Base-by-base conservation (phyloP, 1,140 invertebrate species). In the Chrysoperla carnea region DNA sequence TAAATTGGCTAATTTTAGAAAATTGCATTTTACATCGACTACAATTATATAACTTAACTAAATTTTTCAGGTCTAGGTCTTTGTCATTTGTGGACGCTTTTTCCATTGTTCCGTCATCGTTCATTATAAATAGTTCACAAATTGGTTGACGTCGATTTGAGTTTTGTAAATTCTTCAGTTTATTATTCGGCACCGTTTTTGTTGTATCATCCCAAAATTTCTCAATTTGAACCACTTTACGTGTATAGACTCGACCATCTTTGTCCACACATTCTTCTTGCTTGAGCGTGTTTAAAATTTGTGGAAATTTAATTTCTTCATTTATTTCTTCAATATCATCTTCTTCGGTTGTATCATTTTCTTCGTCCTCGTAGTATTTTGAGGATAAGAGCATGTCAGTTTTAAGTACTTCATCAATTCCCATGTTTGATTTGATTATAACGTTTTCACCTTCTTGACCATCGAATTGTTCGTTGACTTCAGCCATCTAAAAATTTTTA, bases 141-240 rank as follows among this genome's bases (percentile, higher is more conserved):
- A 48, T 37, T 6, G 48, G 42, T 6, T 39, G 45, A 8, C 31
- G 31, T 4, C 31, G 42, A 13, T 23, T 40, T 36, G 9, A 13
- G 6, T n/a, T 35, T 41, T 3, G 5, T 23, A 5, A 23, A 40
- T 36, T 48, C 35, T 36, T 52, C 40, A 23, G 2, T 23, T 23
- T 23, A 23, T 23, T 23, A 23, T 12, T 33, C 2, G 31, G n/a
- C 4, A 6, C 2, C 31, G 8, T 4, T 33, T 33, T 33, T 4
- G 31, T 33, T 12, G 11, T 28, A 29, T 11, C 37, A 15, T 68
- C 59, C 68, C 67, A 70, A 49, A 70, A 68, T 51, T 61, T 64
- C 43, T 68, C 67, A 41, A 69, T 69, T 59, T 69, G 64, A 0
- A 70, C 67, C 5, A 71, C 59, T 50, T 70, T 70, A 47, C 66